A percentile compares a stretch with the other conserved stretches of the same genome.
phyloP scores from a whole-genome alignment of 2,797 vertebrate genomes.

The Diceros bicornis region DNA sequence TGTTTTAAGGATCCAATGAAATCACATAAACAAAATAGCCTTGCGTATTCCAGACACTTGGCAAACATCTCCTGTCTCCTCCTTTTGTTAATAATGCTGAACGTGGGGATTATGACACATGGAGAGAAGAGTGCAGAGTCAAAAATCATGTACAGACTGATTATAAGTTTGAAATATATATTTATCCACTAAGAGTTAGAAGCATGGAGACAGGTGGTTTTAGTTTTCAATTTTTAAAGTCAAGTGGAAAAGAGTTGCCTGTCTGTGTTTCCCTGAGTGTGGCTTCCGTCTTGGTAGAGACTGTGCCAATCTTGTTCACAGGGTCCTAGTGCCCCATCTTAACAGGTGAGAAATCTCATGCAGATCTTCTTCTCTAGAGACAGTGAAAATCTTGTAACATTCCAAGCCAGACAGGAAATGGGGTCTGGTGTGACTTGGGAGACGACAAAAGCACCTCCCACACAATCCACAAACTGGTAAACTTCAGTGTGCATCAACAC shows the following conservation, averaged over 20 bases:
- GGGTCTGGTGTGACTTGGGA: background rate
- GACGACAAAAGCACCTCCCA: background rate
- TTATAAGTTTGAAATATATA: background rate
- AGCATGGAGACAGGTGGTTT: background rate
- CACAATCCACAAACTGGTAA: background rate
- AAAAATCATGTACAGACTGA: background rate
- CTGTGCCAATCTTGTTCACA: background rate
- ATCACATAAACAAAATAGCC: background rate
- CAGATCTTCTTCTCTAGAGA: background rate
- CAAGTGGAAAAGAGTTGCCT: background rate
- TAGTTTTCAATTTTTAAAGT: background rate
- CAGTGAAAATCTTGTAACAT: accelerated
- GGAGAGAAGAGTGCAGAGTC: background rate
- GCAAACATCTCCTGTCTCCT: background rate
- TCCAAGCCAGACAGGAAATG: background rate
- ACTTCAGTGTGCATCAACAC: accelerated
- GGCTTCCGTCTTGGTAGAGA: background rate
- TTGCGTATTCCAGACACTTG: background rate
- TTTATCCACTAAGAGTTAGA: background rate
- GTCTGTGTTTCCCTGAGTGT: background rate
- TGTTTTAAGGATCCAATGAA: background rate
- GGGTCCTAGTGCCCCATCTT: accelerated
- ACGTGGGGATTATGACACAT: too few species aligned
- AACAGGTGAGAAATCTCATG: background rate
- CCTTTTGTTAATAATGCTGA: background rate